Evolutionary conservation across 2,888 invertebrate genomes (phyloP).

Genomic region (Cataglyphis albicans): DNA sequence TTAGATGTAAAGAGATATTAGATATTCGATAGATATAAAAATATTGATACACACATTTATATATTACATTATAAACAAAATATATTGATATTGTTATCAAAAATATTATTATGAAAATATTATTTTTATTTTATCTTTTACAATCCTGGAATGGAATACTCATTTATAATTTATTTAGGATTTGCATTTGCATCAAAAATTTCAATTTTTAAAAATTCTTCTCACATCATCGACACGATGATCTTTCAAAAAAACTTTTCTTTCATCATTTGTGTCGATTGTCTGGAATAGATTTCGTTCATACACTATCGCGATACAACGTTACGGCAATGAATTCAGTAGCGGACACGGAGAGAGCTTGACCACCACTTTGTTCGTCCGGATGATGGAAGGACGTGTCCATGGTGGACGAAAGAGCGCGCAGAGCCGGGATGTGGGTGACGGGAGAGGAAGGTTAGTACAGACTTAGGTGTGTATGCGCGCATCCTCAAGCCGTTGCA

Average conservation of each 20-base stretch:
- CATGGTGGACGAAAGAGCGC: conserved; percentile 63
- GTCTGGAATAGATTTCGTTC: conserved; percentile 17
- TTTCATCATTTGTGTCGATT: background rate
- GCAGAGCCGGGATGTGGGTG: conserved; percentile 43
- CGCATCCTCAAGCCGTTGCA: conserved; percentile 73
- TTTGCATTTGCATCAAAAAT: background rate
- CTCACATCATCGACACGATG: background rate
- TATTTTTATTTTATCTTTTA: background rate
- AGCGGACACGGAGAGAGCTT: conserved; percentile 46
- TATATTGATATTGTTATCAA: background rate
- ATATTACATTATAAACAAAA: background rate
- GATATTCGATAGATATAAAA: background rate
- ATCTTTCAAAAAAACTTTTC: background rate
- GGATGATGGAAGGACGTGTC: conserved; percentile 73
- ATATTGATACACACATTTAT: background rate
- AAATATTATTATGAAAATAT: background rate
- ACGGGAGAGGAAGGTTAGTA: conserved; percentile 21
- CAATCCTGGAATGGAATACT: background rate
- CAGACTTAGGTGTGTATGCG: conserved; percentile 68
- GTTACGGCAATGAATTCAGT: conserved; percentile 48
- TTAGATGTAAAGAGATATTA: background rate
- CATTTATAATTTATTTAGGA: background rate
- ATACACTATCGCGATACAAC: conserved; percentile 17
- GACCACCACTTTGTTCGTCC: conserved; percentile 68
- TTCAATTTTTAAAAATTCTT: background rate